These are phyloP conservation scores for Pseudomyrmex flavicornis DNA, from an alignment of 1,140 invertebrate genomes.

Conservation along the genomic window DNA sequence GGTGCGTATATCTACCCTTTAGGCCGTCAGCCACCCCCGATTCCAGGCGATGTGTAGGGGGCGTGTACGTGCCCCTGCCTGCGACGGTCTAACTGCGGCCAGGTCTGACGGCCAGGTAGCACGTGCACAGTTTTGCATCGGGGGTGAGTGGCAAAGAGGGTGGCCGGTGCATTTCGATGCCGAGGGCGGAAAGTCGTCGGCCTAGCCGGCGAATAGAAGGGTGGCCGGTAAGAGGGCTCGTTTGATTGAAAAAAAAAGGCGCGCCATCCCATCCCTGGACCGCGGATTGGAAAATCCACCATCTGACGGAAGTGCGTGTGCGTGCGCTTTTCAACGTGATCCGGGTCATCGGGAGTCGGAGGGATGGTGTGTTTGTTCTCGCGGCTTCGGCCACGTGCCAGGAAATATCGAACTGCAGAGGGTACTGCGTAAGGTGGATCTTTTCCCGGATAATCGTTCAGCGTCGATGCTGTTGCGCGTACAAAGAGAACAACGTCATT, in stretches of 20 bases:
- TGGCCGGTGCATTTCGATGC: constrained; percentile 59
- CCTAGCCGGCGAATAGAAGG: constrained; percentile 20
- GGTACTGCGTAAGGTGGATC: background rate
- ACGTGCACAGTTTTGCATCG: constrained; percentile 67
- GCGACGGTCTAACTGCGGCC: constrained; percentile 56
- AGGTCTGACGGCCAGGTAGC: constrained; percentile 65
- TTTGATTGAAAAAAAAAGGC: background rate
- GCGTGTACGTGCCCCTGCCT: constrained; percentile 74
- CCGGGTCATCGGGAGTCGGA: background rate
- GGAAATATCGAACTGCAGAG: constrained; percentile 12
- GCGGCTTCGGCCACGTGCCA: constrained; percentile 22
- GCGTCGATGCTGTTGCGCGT: background rate
- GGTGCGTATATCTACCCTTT: constrained; percentile 77
- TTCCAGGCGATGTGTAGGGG: constrained; percentile 73
- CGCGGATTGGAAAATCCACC: background rate
- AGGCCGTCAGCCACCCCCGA: constrained; percentile 76
- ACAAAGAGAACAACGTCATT: constrained; percentile 19
- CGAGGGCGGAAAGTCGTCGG: constrained; percentile 59
- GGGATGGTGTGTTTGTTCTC: background rate
- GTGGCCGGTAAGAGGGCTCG: background rate
- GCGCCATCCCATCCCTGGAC: background rate
- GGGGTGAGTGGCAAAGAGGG: constrained; percentile 12
- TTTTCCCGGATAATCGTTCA: background rate
- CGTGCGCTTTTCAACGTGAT: constrained; percentile 4
- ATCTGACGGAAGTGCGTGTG: background rate